Conservation (phyloP, 2,113 vertebrate genomes). For the Chaenogobius annularis region DNA sequence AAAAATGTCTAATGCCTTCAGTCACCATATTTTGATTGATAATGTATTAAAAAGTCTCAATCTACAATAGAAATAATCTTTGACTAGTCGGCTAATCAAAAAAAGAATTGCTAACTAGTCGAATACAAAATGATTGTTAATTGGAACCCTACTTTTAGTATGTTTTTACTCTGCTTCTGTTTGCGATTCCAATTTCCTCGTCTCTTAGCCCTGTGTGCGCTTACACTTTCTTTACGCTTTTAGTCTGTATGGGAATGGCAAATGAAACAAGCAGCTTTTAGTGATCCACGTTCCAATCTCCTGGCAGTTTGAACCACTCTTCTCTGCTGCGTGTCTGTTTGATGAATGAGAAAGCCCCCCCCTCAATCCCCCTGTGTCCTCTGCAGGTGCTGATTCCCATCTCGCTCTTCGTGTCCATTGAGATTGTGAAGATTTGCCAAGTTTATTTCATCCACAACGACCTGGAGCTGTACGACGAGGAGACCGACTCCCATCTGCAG, state of each 20-base stretch:
- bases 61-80: no score
- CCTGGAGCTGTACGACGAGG: slow-evolving; percentile 91
- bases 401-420: slow-evolving; percentile 97
- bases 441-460: slow-evolving; percentile 98
- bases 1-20: no score
- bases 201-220: not conserved
- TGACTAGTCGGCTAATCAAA: no score
- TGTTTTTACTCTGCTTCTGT: not conserved
- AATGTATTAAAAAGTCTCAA: no score
- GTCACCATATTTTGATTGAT: no score
- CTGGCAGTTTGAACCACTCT: not conserved
- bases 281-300: not conserved
- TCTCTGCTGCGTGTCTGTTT: not conserved
- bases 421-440: slow-evolving; percentile 97
- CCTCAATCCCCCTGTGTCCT: slow-evolving; percentile 8
- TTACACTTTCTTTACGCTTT: not conserved
- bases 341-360: not conserved
- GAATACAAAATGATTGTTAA: no score
- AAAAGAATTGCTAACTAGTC: no score
- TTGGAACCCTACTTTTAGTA: not conserved
- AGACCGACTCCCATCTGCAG: slow-evolving; percentile 91
- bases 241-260: not conserved
- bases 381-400: slow-evolving; percentile 93
- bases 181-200: not conserved
- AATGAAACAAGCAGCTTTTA: not conserved